Conservation (phyloP, 2,113 vertebrate genomes). For the Neotoma lepida region DNA sequence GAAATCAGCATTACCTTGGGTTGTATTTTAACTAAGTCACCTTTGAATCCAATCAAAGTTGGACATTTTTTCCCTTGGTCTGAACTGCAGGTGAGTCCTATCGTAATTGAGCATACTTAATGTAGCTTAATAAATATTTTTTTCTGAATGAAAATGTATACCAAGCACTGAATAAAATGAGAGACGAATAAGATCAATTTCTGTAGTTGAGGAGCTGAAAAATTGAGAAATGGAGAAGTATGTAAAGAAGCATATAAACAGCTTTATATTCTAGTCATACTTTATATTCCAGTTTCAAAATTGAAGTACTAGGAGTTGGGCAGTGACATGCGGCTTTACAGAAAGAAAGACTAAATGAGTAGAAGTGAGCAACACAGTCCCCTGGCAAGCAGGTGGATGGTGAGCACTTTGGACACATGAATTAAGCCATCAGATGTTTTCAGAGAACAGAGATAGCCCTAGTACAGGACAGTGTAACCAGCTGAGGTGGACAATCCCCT, state of each 20-base stretch:
- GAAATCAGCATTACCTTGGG: slow-evolving; percentile 27
- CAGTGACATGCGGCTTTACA: not conserved
- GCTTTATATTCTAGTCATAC: not conserved
- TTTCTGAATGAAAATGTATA: slow-evolving; percentile 35
- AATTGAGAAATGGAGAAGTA: not conserved
- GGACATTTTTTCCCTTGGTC: slow-evolving; percentile 53
- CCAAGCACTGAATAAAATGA: slow-evolving; percentile 2
- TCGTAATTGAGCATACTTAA: slow-evolving; percentile 52
- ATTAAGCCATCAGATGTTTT: not conserved
- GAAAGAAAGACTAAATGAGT: not conserved
- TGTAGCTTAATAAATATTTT: slow-evolving; percentile 71
- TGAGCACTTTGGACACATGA: not conserved
- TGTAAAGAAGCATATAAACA: not conserved
- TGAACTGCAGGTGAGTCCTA: slow-evolving; percentile 18
- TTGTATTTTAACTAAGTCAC: slow-evolving; percentile 65
- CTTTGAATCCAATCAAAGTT: slow-evolving; percentile 56
- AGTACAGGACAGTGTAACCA: not conserved
- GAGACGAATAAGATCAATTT: slow-evolving; percentile 6
- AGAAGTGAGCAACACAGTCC: not conserved
- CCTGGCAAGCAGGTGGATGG: not conserved
- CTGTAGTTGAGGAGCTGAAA: not conserved
- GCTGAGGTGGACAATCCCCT: not conserved
- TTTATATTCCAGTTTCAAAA: slow-evolving; percentile 23
- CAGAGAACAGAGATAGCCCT: not conserved
- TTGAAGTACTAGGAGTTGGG: not conserved